A percentile compares a stretch with the other conserved stretches of the same genome.
Evolutionary conservation across 2,888 invertebrate species (phyloP).

Genomic region (Sipunculus nudus): DNA sequence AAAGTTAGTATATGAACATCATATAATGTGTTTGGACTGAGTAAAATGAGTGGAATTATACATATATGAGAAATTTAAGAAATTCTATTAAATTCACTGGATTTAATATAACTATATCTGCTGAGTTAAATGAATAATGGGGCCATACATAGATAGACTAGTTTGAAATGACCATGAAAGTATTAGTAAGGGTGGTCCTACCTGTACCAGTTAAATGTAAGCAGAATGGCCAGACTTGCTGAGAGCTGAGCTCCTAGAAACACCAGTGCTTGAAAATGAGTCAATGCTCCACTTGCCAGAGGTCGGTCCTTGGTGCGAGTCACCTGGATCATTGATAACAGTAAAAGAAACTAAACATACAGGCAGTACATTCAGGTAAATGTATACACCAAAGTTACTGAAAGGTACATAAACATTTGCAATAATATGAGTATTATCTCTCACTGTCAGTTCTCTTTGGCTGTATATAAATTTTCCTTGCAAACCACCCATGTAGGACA

Average conservation of each 20-base stretch:
- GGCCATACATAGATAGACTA: neutral
- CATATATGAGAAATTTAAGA: neutral
- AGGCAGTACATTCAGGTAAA: too few relatives aligned
- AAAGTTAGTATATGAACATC: too few relatives aligned
- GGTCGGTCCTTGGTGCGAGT: slow-evolving; percentile 86
- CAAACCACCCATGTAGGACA: too few relatives aligned
- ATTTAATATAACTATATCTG: slow-evolving; percentile 73
- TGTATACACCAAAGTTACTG: too few relatives aligned
- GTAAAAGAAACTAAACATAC: neutral
- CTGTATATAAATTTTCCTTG: too few relatives aligned
- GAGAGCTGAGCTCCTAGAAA: slow-evolving; percentile 87
- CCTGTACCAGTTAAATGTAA: slow-evolving; percentile 90
- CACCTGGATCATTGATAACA: slow-evolving; percentile 71
- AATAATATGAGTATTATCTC: too few relatives aligned
- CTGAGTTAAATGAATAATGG: slow-evolving; percentile 72
- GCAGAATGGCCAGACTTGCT: slow-evolving; percentile 80
- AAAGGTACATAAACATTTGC: too few relatives aligned
- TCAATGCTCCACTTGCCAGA: slow-evolving; percentile 82
- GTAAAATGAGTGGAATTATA: too few relatives aligned
- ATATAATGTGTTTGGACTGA: too few relatives aligned
- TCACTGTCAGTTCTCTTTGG: too few relatives aligned
- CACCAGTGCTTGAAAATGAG: slow-evolving; percentile 77
- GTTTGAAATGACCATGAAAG: neutral
- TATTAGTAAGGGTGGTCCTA: slow-evolving; percentile 38
- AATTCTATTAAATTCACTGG: neutral